Evolutionary conservation across 2,888 invertebrate genomes (phyloP), one percentile per base, ranked within the genome.

Genomic region (Ptilodon capucinus): DNA sequence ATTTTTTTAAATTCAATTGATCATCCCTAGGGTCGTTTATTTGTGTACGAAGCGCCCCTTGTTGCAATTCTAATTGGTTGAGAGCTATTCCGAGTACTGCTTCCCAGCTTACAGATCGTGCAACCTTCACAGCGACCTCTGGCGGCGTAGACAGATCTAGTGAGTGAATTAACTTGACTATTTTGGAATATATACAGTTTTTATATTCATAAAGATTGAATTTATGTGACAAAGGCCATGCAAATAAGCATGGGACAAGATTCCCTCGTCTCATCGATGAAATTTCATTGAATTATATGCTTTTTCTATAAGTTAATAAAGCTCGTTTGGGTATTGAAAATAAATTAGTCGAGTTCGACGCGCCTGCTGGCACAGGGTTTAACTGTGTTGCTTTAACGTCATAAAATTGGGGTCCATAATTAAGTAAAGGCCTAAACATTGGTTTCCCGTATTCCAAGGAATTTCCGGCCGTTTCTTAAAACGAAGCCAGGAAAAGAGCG

Each of bases 351-450:
- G n/a, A n/a, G n/a, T n/a, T n/a, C n/a, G n/a, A n/a, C n/a, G n/a
- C n/a, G n/a, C n/a, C n/a, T n/a, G n/a, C n/a, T n/a, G n/a, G n/a
- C n/a, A n/a, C n/a, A n/a, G n/a, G n/a, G 14, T 42, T 32, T 36
- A 8, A 13, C 21, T 13, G 16, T 14, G 11, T 11, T 18, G 5
- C 35, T 28, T 45, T 48, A 45, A 38, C 44, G 30, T 46, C 47
- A 52, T 46, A 47, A 60, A 65, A 63, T 63, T 64, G 57, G 52
- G 44, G 40, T 39, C 42, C 45, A 43, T 64, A 65, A 60, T 65
- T 65, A 63, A 65, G 60, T 53, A 49, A 52, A 48, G 39, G 39
- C 23, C 28, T 4, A 49, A 56, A 58, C 54, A 64, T 56, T 60
- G 51, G 43, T 43, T 58, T 51, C 42, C 25, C 38, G 51, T 48